These are phyloP conservation scores for Acanthurus leucopareius DNA, from an alignment of 2,797 vertebrate genomes.

Conservation along the genomic window DNA sequence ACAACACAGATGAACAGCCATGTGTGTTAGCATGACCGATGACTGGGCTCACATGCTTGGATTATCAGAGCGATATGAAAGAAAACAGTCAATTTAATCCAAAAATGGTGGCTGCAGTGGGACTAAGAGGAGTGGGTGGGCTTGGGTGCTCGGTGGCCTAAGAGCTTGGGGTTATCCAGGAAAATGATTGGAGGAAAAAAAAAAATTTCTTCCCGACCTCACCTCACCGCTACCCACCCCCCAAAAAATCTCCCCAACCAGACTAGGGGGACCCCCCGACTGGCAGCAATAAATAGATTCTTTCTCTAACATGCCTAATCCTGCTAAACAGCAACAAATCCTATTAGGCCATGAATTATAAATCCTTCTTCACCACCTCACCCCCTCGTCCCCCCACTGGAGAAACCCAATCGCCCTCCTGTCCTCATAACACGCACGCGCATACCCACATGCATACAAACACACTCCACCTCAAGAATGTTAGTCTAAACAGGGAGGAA, in stretches of 20 bases:
- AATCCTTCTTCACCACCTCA: conserved; percentile 84
- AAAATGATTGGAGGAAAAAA: conserved; percentile 71
- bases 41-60: conserved; percentile 77
- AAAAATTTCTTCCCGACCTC: conserved; percentile 61
- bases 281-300: conserved; percentile 88
- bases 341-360: conserved; percentile 91
- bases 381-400: conserved; percentile 65
- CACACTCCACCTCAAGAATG: conserved; percentile 48
- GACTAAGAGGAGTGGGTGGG: conserved; percentile 44
- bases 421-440: conserved; percentile 28
- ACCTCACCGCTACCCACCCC: conserved; percentile 43
- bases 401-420: conserved; percentile 79
- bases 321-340: conserved; percentile 91
- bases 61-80: conserved; percentile 78
- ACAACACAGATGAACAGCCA: conserved; percentile 39
- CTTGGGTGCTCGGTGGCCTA: conserved; percentile 41
- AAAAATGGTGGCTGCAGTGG: conserved; percentile 63
- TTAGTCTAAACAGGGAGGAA: conserved; percentile 28
- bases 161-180: conserved; percentile 74
- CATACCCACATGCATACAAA: conserved; percentile 21
- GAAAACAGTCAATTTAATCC: conserved; percentile 80
- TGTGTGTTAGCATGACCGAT: conserved; percentile 71
- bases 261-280: conserved; percentile 75
- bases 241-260: conserved; percentile 39
- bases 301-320: conserved; percentile 91